Evolutionary conservation across 2,113 vertebrate genomes (phyloP).

Genomic region (Poeciliopsis turrubarensis): DNA sequence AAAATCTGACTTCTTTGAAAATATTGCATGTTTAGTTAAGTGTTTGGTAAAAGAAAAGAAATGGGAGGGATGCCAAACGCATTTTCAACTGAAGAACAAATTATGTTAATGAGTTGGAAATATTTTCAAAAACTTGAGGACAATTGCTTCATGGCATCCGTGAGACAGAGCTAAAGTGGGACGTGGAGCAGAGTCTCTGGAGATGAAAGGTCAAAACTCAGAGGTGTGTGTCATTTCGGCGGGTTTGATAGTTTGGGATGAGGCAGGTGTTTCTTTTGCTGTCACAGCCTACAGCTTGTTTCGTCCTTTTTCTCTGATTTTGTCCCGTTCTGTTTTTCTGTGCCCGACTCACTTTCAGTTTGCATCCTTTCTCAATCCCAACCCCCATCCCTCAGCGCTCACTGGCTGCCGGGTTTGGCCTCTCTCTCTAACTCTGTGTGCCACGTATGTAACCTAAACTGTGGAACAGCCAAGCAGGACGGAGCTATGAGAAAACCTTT

Average conservation of each 20-base stretch:
- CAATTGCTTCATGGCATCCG: neutral
- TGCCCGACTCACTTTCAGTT: conserved; percentile 30
- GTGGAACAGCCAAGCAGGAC: conserved; percentile 40
- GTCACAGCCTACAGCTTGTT: conserved; percentile 48
- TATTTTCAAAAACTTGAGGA: neutral
- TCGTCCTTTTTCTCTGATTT: conserved; percentile 42
- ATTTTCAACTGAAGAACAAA: too few relatives aligned
- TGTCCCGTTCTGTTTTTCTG: conserved; percentile 27
- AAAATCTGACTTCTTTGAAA: too few relatives aligned
- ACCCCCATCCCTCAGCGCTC: neutral
- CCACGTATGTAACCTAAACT: conserved; percentile 68
- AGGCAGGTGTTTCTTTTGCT: conserved; percentile 55
- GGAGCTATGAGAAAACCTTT: conserved; percentile 45
- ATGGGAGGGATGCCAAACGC: too few relatives aligned
- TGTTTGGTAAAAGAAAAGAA: too few relatives aligned
- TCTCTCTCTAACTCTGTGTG: conserved; percentile 29
- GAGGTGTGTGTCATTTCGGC: neutral
- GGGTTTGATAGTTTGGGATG: conserved; percentile 31
- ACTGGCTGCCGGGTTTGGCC: conserved; percentile 49
- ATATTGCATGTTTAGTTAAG: too few relatives aligned
- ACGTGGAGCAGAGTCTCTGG: neutral
- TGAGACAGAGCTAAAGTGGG: neutral
- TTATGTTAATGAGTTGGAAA: neutral
- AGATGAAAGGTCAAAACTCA: neutral
- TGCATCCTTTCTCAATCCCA: conserved; percentile 21